A percentile compares a stretch with the other conserved stretches of the same genome.
Evolutionary conservation across 2,888 invertebrate genomes (phyloP).

Genomic region (Drosophila fulvimacula): DNA sequence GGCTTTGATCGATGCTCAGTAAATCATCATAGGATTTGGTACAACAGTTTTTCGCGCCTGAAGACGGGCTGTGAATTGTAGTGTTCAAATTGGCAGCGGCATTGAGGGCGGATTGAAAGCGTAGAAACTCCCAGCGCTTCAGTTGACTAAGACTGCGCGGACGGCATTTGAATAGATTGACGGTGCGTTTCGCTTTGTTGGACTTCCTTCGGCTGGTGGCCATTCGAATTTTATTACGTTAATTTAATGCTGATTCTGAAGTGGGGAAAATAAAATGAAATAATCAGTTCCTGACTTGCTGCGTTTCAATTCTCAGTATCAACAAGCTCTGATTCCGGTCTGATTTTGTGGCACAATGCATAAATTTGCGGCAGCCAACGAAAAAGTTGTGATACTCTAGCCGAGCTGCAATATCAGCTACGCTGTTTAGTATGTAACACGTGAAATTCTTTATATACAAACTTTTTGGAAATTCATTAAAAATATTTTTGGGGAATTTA

Average conservation of each 20-base stretch:
- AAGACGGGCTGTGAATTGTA: too few relatives aligned
- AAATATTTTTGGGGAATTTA: too few relatives aligned
- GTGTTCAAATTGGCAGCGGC: slow-evolving; percentile 7
- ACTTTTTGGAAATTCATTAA: not conserved
- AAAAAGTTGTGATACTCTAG: slow-evolving; percentile 14
- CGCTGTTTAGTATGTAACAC: not conserved
- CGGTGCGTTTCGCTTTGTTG: not conserved
- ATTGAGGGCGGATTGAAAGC: slow-evolving; percentile 22
- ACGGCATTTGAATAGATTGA: not conserved
- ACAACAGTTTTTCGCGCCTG: not conserved
- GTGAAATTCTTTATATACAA: not conserved
- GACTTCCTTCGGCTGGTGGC: not conserved
- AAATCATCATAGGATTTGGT: not conserved
- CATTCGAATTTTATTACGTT: slow-evolving; percentile 18
- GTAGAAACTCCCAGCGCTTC: slow-evolving; percentile 5
- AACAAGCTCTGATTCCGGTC: slow-evolving; percentile 19
- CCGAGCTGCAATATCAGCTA: not conserved
- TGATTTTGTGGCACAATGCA: slow-evolving; percentile 39
- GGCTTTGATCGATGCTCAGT: not conserved
- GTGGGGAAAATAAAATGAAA: slow-evolving; percentile 17
- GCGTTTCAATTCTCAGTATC: slow-evolving; percentile 43
- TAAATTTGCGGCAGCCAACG: slow-evolving; percentile 36
- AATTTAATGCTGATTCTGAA: slow-evolving; percentile 23
- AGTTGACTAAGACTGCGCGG: slow-evolving; percentile 17
- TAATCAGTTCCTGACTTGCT: slow-evolving; percentile 19